These are phyloP conservation scores for Gavia stellata DNA, from an alignment of 2,113 vertebrate genomes.

Conservation along the genomic window DNA sequence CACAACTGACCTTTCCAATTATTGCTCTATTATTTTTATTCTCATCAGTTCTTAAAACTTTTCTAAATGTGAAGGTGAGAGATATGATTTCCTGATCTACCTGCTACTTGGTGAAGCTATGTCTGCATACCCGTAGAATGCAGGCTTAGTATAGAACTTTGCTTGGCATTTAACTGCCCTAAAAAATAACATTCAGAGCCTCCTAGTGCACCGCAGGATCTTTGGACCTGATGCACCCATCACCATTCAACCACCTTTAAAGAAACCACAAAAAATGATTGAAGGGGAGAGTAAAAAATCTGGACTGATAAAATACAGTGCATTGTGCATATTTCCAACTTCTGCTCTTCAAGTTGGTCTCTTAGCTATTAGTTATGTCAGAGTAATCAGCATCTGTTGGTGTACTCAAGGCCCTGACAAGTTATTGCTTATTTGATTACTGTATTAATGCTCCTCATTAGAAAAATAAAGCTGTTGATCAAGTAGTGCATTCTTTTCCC, in stretches of 20 bases:
- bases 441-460: not conserved
- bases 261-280: not conserved
- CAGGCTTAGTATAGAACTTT: not conserved
- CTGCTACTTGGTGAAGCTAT: not conserved
- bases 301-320: not conserved
- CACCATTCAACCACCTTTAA: not conserved
- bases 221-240: not conserved
- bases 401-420: not conserved
- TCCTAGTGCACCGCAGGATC: not conserved
- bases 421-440: not conserved
- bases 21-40: not conserved
- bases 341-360: not conserved
- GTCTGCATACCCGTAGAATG: not conserved
- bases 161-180: not conserved
- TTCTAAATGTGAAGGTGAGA: not conserved
- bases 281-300: not conserved
- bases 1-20: not conserved
- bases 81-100: not conserved
- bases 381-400: not conserved
- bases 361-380: not conserved
- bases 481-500: not conserved
- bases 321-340: not conserved
- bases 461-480: not conserved
- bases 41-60: not conserved
- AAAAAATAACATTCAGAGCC: not conserved